Evolutionary conservation across 2,888 invertebrate species (phyloP).

Genomic region (Synergus umbraculus): DNA sequence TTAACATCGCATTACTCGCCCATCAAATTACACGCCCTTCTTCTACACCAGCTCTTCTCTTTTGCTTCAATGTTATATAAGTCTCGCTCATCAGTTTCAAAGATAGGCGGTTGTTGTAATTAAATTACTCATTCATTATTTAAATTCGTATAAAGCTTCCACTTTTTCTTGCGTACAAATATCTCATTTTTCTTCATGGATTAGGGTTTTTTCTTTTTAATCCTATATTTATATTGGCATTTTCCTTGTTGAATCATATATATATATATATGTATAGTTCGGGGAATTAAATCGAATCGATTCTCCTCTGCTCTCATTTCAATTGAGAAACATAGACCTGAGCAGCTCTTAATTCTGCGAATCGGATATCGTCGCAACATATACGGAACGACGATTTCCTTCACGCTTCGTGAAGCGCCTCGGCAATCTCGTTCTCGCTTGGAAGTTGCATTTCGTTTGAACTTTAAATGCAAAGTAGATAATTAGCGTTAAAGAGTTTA

Average conservation of each 20-base stretch:
- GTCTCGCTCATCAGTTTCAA: background rate
- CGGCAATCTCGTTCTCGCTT: constrained; percentile 53
- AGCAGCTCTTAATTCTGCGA: no score
- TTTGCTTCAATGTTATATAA: background rate
- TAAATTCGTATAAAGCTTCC: no score
- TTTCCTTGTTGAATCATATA: no score
- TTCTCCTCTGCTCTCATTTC: no score
- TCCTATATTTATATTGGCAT: no score
- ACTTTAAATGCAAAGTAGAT: background rate
- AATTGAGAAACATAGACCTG: no score
- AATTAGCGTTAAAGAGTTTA: no score
- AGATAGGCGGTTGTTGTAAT: background rate
- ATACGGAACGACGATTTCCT: constrained; percentile 60
- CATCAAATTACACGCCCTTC: constrained; percentile 64
- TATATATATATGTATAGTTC: no score
- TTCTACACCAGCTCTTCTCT: constrained; percentile 48
- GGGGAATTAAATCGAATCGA: no score
- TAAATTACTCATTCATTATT: background rate
- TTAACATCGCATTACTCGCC: constrained; percentile 72
- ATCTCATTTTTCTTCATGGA: no score
- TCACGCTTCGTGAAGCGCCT: constrained; percentile 60
- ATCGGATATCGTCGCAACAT: constrained; percentile 47
- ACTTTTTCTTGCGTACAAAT: no score
- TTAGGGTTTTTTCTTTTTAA: no score
- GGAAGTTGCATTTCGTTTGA: constrained; percentile 43